Conservation (phyloP, 2,888 invertebrate species). For the Brenthis daphne region DNA sequence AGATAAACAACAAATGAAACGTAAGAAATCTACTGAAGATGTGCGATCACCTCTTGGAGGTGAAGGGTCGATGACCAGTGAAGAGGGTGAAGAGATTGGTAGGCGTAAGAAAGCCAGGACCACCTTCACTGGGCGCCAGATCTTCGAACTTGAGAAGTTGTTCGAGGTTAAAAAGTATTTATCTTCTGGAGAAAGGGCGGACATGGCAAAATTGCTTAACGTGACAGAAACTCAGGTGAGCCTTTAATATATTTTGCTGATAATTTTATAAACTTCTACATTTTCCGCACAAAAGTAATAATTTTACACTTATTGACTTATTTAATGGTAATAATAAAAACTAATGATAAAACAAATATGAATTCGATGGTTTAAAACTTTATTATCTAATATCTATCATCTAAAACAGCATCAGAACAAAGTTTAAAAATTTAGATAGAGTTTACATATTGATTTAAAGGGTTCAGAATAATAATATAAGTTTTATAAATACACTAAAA, state of each 20-base stretch:
- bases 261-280: not conserved
- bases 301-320: too few species aligned
- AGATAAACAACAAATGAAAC: constrained; percentile 71
- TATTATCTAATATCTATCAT: too few species aligned
- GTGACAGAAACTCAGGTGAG: constrained; percentile 98
- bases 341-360: too few species aligned
- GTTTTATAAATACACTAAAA: too few species aligned
- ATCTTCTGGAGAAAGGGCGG: constrained; percentile 95
- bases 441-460: too few species aligned
- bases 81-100: constrained; percentile 81
- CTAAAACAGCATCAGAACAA: too few species aligned
- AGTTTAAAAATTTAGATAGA: too few species aligned
- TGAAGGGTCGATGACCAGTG: constrained; percentile 72
- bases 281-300: too few species aligned
- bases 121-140: constrained; percentile 97
- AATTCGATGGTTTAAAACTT: too few species aligned
- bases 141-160: constrained; percentile 97
- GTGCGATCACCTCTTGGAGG: constrained; percentile 71
- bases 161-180: constrained; percentile 98
- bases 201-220: constrained; percentile 95
- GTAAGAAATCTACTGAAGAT: constrained; percentile 76
- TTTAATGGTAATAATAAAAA: too few species aligned
- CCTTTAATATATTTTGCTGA: not conserved
- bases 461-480: too few species aligned
- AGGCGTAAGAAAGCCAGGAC: constrained; percentile 95